phyloP scores from a whole-genome alignment of 2,113 vertebrate genomes.

The Catharus minimus region DNA sequence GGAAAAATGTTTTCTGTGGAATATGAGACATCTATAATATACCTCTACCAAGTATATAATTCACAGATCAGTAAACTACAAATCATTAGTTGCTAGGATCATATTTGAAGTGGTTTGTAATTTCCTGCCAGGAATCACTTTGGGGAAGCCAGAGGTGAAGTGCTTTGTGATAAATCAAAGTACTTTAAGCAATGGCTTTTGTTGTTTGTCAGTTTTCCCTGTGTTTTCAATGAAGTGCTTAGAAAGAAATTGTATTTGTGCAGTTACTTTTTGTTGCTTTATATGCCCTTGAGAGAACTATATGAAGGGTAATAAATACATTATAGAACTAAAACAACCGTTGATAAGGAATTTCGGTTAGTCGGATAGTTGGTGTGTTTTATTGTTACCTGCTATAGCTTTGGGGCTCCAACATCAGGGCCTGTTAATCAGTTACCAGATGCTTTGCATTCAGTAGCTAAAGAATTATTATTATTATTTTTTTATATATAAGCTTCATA shows the following conservation, averaged over 20 bases:
- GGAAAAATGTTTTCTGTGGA: background rate
- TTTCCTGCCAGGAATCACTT: background rate
- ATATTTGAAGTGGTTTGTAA: background rate
- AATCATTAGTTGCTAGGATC: background rate
- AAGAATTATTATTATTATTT: background rate
- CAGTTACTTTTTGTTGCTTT: slow-evolving; percentile 25
- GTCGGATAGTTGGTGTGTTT: background rate
- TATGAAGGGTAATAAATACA: slow-evolving; percentile 53
- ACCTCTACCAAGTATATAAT: background rate
- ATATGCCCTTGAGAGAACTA: slow-evolving; percentile 8
- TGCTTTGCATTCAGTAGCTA: slow-evolving; percentile 19
- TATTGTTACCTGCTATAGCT: background rate
- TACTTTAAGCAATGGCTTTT: background rate
- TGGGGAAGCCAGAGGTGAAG: background rate
- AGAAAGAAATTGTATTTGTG: background rate
- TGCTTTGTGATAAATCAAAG: slow-evolving; percentile 15
- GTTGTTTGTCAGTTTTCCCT: background rate
- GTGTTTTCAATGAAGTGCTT: slow-evolving; percentile 6
- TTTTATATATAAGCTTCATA: background rate
- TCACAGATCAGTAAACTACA: background rate
- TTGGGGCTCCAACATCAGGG: slow-evolving; percentile 10
- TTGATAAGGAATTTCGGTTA: slow-evolving; percentile 58
- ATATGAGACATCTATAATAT: background rate
- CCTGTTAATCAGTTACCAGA: slow-evolving; percentile 57
- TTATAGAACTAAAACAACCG: background rate